Evolutionary conservation across 1,140 invertebrate genomes (phyloP), one percentile per base, ranked within the genome.

Genomic region (Cydia amplana): DNA sequence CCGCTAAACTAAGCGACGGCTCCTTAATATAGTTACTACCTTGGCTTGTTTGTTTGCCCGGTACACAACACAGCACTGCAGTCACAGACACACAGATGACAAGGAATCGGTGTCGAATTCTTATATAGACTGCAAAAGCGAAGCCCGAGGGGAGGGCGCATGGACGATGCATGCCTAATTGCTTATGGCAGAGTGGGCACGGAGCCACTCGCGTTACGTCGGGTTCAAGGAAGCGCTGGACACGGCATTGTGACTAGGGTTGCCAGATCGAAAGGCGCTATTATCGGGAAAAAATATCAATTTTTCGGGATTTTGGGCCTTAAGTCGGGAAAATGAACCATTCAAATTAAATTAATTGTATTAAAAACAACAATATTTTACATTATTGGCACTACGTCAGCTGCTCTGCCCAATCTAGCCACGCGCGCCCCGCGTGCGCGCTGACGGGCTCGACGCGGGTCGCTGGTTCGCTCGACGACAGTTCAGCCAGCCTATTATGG

Each of bases 41-140:
- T 91, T 89, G 79, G 79, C 76, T 75, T 79, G 78, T 83, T 78
- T 78, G 82, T 81, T 70, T 70, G 73, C 80, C 75, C 79, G 78
- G 83, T 79, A 87, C 89, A 92, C 89, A 90, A 91, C 90, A 92
- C 89, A 79, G 80, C 87, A 91, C 89, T 89, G 83, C 85, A 86
- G 80, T 76, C 85, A 90, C 89, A 85, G 83, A 87, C 80, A 80
- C 83, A 91, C 87, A 88, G 87, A 87, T 89, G 85, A 85, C 85
- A 84, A 82, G 74, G 79, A 79, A 75, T 79, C 80, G 82, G 76
- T 85, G 83, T 72, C 76, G 75, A 85, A 90, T 90, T 86, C 87
- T 92, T 92, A 85, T 92, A 92, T 92, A 92, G 83, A 89, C 82
- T 89, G 87, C 82, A 89, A 76, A 74, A 77, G 73, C 79, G 76